phyloP scores from a whole-genome alignment of 2,888 invertebrate genomes.

The Drosophila borealis region DNA sequence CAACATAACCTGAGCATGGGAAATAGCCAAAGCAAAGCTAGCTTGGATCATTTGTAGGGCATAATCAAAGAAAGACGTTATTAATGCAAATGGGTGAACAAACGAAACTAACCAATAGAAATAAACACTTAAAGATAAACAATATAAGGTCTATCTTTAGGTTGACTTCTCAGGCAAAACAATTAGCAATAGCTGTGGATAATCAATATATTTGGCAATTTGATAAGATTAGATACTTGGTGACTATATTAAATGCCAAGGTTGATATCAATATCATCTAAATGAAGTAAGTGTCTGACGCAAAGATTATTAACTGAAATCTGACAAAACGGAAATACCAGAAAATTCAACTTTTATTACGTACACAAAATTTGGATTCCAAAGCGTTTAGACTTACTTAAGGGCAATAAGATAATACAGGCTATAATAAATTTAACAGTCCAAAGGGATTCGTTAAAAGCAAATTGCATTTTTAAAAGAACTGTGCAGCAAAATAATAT shows the following conservation, averaged over 20 bases:
- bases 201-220: slow-evolving; percentile 19
- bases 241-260: background rate
- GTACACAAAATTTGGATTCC: background rate
- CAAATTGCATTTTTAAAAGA: too few relatives aligned
- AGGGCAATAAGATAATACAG: too few relatives aligned
- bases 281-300: slow-evolving; percentile 2
- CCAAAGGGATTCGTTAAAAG: too few relatives aligned
- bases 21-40: slow-evolving; percentile 5
- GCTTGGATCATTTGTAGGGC: background rate
- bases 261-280: background rate
- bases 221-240: slow-evolving; percentile 36
- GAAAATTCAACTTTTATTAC: background rate
- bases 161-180: slow-evolving; percentile 10
- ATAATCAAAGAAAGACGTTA: slow-evolving; percentile 9
- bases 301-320: background rate
- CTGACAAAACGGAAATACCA: slow-evolving; percentile 3
- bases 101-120: slow-evolving; percentile 35
- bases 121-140: slow-evolving; percentile 1
- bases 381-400: too few relatives aligned
- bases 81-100: slow-evolving; percentile 16
- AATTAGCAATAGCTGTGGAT: slow-evolving; percentile 7
- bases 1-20: slow-evolving; percentile 21
- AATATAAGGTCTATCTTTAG: background rate
- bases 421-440: too few relatives aligned
- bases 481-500: too few relatives aligned